phyloP scores from a whole-genome alignment of 2,113 vertebrate genomes.

The Sorex fumeus region DNA sequence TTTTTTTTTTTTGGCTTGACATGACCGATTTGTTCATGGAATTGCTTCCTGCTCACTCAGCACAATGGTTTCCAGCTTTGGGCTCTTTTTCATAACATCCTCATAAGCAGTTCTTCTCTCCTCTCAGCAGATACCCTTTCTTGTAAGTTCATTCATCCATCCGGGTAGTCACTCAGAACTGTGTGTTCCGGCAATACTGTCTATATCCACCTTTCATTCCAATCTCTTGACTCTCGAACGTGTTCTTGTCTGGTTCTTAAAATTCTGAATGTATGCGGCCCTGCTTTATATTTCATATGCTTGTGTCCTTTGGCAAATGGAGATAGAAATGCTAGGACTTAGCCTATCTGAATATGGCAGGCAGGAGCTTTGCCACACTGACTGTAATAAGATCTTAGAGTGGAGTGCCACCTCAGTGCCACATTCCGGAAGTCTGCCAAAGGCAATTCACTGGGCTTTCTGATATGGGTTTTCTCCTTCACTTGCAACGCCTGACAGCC shows the following conservation, averaged over 20 bases:
- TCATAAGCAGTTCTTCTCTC: neutral
- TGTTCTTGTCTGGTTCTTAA: neutral
- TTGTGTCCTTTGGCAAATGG: neutral
- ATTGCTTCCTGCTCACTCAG: neutral
- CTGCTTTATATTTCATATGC: neutral
- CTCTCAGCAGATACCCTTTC: neutral
- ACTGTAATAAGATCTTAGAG: constrained; percentile 46
- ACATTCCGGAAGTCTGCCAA: constrained; percentile 42
- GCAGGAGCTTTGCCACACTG: neutral
- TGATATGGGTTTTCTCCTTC: constrained; percentile 71
- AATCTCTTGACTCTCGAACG: fast-evolving
- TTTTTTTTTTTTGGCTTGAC: neutral
- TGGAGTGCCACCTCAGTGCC: neutral
- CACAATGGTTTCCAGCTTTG: neutral
- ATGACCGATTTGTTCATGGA: neutral
- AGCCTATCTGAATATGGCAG: neutral
- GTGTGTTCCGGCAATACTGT: neutral
- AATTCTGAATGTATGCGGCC: neutral
- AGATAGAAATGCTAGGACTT: neutral
- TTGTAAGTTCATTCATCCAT: neutral
- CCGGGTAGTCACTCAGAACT: neutral
- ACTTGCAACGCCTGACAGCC: constrained; percentile 73
- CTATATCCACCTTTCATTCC: neutral
- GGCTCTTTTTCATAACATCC: neutral
- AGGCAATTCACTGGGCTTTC: constrained; percentile 25